Conservation (phyloP, 2,888 invertebrate genomes). For the Tipula unca region DNA sequence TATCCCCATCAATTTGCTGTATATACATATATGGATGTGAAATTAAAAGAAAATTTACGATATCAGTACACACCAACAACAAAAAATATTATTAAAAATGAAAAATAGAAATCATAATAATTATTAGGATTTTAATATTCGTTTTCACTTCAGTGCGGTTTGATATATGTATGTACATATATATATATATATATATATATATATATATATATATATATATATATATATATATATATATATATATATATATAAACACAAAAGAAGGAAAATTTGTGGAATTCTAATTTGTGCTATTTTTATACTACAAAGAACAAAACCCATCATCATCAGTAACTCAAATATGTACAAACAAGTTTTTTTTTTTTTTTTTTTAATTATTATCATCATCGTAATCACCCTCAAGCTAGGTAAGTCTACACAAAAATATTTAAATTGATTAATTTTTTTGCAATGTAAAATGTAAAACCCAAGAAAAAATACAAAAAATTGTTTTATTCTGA, state of each 20-base stretch:
- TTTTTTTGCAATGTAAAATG: not conserved
- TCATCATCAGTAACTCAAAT: not conserved
- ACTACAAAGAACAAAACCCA: not conserved
- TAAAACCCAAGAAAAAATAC: too few relatives aligned
- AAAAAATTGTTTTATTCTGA: not conserved
- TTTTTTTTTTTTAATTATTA: not conserved
- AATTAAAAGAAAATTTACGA: not conserved
- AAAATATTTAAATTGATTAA: not conserved
- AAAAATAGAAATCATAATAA: not conserved
- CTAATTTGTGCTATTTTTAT: not conserved
- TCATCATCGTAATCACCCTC: not conserved
- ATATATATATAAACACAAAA: not conserved
- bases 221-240: not conserved
- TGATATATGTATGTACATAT: too few relatives aligned
- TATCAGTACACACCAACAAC: not conserved
- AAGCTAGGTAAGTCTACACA: not conserved
- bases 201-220: not conserved
- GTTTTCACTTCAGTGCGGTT: not conserved
- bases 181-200: not conserved
- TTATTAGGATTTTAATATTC: not conserved
- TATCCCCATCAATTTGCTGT: conserved; percentile 51
- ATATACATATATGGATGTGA: not conserved
- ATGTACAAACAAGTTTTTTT: not conserved
- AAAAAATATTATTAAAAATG: not conserved
- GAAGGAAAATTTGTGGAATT: not conserved